Evolutionary conservation across 2,797 vertebrate genomes (phyloP).

Genomic region (Oreortyx pictus): DNA sequence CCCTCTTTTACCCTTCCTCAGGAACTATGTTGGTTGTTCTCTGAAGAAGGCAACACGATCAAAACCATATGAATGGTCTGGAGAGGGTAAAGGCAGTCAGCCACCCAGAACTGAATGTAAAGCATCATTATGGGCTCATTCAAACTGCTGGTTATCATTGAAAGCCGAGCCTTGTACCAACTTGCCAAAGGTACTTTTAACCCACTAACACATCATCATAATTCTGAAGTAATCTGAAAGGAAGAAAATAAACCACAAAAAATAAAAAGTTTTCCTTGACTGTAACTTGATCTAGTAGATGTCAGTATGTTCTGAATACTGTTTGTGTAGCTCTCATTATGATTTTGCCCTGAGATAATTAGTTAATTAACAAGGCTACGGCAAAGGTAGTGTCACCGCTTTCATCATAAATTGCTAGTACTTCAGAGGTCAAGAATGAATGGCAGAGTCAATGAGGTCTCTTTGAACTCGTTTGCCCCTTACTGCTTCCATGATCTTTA

Average conservation of each 20-base stretch:
- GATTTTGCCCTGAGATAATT: conserved; percentile 22
- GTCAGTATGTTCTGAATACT: conserved; percentile 37
- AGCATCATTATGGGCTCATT: background rate
- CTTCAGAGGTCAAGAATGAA: conserved; percentile 51
- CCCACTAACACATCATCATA: conserved; percentile 45
- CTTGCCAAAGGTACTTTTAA: conserved; percentile 35
- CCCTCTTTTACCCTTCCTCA: background rate
- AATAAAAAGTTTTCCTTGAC: conserved; percentile 42
- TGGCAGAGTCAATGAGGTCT: conserved; percentile 49
- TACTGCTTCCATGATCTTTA: conserved; percentile 38
- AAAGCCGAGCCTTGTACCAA: conserved; percentile 53
- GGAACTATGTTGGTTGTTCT: background rate
- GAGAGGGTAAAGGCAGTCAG: background rate
- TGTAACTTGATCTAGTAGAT: conserved; percentile 30
- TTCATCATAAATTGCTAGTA: conserved; percentile 32
- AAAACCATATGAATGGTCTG: conserved; percentile 26
- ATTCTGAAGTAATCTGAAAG: background rate
- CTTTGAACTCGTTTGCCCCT: conserved; percentile 61
- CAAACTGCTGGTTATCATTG: conserved; percentile 12
- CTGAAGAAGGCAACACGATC: background rate
- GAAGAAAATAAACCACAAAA: conserved; percentile 30
- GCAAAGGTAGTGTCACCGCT: conserved; percentile 22
- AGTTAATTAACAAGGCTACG: conserved; percentile 45
- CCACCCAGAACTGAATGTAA: background rate
- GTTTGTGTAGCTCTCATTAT: conserved; percentile 37